phyloP scores from a whole-genome alignment of 2,797 vertebrate genomes.

The Lepilemur ruficaudatus region DNA sequence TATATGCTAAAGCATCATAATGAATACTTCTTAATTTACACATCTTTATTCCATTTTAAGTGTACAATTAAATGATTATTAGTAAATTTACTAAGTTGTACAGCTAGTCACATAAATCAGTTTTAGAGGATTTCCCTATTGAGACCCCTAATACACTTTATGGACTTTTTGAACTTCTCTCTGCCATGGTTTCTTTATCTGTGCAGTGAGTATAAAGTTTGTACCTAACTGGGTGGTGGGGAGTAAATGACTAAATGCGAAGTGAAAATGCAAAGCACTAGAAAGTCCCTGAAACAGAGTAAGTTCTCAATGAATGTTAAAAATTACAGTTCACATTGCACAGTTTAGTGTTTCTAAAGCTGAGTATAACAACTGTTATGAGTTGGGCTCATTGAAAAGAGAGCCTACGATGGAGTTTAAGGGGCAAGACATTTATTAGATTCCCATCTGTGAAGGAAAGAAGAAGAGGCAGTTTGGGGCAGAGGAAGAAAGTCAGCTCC shows the following conservation, averaged over 20 bases:
- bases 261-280: neutral
- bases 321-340: neutral
- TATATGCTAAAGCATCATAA: no score
- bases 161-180: neutral
- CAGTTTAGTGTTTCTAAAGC: neutral
- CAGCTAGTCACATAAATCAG: no score
- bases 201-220: neutral
- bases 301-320: neutral
- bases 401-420: neutral
- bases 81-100: no score
- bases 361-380: neutral
- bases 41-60: no score
- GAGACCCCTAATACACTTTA: neutral
- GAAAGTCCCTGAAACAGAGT: neutral
- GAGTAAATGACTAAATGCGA: neutral
- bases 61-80: no score
- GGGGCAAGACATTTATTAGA: neutral
- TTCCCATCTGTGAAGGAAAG: neutral
- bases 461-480: neutral
- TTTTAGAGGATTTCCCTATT: no score
- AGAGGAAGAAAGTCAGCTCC: neutral
- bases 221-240: neutral
- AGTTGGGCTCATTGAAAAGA: neutral
- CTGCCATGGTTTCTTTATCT: neutral
- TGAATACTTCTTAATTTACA: no score